phyloP scores from a whole-genome alignment of 2,113 vertebrate genomes.

The Ptilonorhynchus violaceus region DNA sequence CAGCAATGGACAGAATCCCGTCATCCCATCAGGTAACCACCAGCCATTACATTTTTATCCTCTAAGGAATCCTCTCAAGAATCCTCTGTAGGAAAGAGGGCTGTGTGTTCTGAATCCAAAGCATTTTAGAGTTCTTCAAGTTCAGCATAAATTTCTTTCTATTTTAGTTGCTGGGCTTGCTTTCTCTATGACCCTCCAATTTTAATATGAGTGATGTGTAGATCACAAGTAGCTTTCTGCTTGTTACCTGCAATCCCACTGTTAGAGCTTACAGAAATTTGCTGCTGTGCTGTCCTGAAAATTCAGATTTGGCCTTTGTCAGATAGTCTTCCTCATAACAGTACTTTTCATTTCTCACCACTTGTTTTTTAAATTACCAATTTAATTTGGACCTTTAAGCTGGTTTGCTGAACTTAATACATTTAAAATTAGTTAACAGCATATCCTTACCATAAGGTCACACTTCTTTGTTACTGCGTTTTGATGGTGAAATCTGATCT shows the following conservation, averaged over 20 bases:
- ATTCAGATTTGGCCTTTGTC: background rate
- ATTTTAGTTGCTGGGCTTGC: background rate
- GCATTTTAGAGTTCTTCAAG: background rate
- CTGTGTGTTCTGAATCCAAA: background rate
- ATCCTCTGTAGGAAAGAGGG: accelerated
- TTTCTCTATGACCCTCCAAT: background rate
- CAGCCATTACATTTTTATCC: background rate
- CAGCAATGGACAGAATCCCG: background rate
- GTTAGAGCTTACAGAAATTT: background rate
- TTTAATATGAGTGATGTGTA: background rate
- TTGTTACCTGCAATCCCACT: background rate
- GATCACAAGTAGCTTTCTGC: background rate
- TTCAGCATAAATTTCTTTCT: background rate
- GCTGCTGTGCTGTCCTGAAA: background rate
- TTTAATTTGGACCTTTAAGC: background rate
- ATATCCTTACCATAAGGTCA: background rate
- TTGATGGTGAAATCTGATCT: background rate
- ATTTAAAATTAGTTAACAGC: background rate
- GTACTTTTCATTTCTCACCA: background rate
- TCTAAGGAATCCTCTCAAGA: background rate
- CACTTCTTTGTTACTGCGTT: background rate
- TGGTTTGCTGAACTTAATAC: background rate
- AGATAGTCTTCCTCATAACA: background rate
- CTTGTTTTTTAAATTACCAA: background rate
- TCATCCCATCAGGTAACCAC: background rate